Base-by-base conservation (phyloP, 2,888 invertebrate species). In the Mesorhabditis sp. region DNA sequence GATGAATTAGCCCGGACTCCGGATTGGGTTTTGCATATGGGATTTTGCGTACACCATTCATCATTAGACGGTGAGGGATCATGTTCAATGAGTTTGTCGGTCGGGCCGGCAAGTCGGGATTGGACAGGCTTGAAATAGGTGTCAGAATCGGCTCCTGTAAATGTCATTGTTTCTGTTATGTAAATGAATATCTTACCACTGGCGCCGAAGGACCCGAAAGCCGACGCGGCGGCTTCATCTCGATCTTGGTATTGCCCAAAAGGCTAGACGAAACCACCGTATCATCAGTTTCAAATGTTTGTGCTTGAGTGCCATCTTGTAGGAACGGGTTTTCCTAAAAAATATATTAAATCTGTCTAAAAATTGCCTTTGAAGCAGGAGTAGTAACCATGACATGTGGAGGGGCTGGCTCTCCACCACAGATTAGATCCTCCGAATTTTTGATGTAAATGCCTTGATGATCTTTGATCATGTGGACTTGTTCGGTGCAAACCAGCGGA, bases 401-500 rank as follows among this genome's bases (percentile, higher is more conserved):
- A 13, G 67, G 61, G 13, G 62, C 76, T 42, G 76, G 74, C 45
- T 72, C 72, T 68, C 76, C 42, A 41, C 79, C 82, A 72, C 86
- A 85, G 43, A 85, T 72, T 13, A 74, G 58, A 67, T 85, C 85
- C 43, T 76, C 74, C 50, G 75, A 80, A 65, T 78, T 80, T 4
- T 81, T 80, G 5, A 86, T 74, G 66, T 72, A 81, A 3, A 86
- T 74, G 10, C 85, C 85, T 42, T 74, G 74, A 0, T n/a, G 10
- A n/a, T 50, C 58, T 50, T 50, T 10, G 58, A 50, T 50, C 58
- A 50, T 50, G 1, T 50, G 58, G n/a, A 50, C 58, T 50, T 83
- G 80, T 71, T 86, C 86, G 0, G 80, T 77, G 71, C 86, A 86
- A 5, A 85, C 85, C 13, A 86, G 74, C 4, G 86, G 86, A 65